Percentiles rank a stretch among this genome's conserved stretches.
phyloP scores from a whole-genome alignment of 2,888 invertebrate species.

The Cyclophora punctaria region DNA sequence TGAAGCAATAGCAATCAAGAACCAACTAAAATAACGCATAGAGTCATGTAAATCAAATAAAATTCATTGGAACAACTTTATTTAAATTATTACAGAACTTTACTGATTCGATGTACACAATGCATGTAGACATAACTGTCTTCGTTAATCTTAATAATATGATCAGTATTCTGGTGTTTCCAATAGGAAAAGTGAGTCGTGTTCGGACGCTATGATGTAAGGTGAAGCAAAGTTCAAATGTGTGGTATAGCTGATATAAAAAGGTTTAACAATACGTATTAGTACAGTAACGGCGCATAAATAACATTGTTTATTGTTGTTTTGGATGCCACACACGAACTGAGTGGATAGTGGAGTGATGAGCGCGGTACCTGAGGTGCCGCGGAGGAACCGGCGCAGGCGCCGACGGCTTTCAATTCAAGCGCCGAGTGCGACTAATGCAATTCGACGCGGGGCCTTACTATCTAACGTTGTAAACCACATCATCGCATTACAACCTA shows the following conservation, averaged over 20 bases:
- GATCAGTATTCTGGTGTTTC: slow-evolving; percentile 5
- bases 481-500: slow-evolving; percentile 26
- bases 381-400: slow-evolving; percentile 11
- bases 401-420: slow-evolving; percentile 29
- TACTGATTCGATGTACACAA: slow-evolving; percentile 8
- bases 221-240: slow-evolving; percentile 18
- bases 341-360: slow-evolving; percentile 12
- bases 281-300: slow-evolving; percentile 18
- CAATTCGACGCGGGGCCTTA: slow-evolving; percentile 51
- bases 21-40: slow-evolving; percentile 8
- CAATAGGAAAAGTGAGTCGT: slow-evolving; percentile 3
- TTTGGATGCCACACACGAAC: slow-evolving; percentile 42
- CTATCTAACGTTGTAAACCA: slow-evolving; percentile 44
- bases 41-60: slow-evolving; percentile 14
- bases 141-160: slow-evolving; percentile 10
- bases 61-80: slow-evolving; percentile 17
- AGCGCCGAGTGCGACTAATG: slow-evolving; percentile 38
- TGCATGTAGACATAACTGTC: slow-evolving; percentile 7
- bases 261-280: slow-evolving; percentile 19
- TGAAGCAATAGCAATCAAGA: slow-evolving; percentile 1
- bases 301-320: slow-evolving; percentile 25
- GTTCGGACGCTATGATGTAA: not conserved
- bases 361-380: not conserved
- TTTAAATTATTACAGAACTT: slow-evolving; percentile 11
- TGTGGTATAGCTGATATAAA: slow-evolving; percentile 20